Percentiles rank a stretch among this genome's conserved stretches.
phyloP scores from a whole-genome alignment of 1,140 invertebrate species.

The Hydropsyche tenuis region DNA sequence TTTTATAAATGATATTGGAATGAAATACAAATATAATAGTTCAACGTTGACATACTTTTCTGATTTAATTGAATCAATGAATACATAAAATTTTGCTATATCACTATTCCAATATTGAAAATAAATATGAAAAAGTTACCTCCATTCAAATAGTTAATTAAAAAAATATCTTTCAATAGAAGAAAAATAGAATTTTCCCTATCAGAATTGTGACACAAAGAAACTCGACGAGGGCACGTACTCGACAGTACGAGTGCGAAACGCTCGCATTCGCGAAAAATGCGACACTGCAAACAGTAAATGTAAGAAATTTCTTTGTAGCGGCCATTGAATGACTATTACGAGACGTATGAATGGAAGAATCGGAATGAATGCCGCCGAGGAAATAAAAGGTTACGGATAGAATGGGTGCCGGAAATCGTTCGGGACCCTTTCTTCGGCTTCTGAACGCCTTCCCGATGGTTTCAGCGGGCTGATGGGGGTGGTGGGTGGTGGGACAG shows the following conservation, averaged over 20 bases:
- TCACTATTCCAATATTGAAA: no score
- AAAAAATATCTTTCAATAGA: background rate
- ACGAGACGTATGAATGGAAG: slow-evolving; percentile 43
- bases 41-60: no score
- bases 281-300: slow-evolving; percentile 14
- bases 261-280: slow-evolving; percentile 12
- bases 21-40: no score
- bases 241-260: slow-evolving; percentile 8
- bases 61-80: no score
- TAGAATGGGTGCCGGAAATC: slow-evolving; percentile 49
- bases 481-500: no score
- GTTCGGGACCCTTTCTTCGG: slow-evolving; percentile 46
- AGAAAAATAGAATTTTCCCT: background rate
- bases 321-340: slow-evolving; percentile 45
- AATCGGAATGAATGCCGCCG: slow-evolving; percentile 46
- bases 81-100: no score
- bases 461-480: no score
- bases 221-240: no score
- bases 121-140: no score
- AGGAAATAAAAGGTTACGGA: slow-evolving; percentile 45
- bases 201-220: background rate
- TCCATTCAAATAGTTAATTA: background rate
- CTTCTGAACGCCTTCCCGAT: slow-evolving; percentile 8
- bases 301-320: slow-evolving; percentile 47
- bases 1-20: no score